Evolutionary conservation across 2,888 invertebrate genomes (phyloP), one percentile per base, ranked within the genome.

Genomic region (Amphipyra berbera): DNA sequence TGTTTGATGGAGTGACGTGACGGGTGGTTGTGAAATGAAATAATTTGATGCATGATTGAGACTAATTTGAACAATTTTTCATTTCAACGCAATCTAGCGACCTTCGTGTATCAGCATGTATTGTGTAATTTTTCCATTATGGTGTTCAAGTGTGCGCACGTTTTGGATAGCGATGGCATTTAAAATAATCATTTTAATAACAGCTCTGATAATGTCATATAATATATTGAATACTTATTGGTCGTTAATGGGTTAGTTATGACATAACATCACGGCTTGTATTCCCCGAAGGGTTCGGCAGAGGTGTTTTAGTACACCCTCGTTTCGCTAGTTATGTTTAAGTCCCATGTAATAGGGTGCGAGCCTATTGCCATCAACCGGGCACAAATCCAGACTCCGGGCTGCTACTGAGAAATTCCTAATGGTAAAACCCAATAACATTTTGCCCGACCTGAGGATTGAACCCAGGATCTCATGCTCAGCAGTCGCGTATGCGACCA

Each of bases 1-100:
- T 73, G 64, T 75, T 67, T 62, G 60, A 54, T 54, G 65, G 68
- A 50, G 50, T 67, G 58, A 68, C 57, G 67, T 75, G 71, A 70
- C 57, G 66, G 61, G 59, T 52, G 57, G 72, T 86, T 86, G 78
- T 76, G 82, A 84, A 87, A 86, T 73, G 60, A 67, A 61, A 77
- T 73, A 73, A 78, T 70, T 78, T 57, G 78, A 81, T 77, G 68
- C 73, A 78, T 82, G 80, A 81, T 84, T 78, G 79, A 77, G 77
- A 80, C 76, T 84, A 82, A 87, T 86, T 84, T 81, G 68, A 77
- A 72, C 76, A 79, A 85, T 84, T 85, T 85, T 85, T 85, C 78
- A 84, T 85, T 79, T 78, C 58, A 61, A 70, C 78, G 82, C 83
- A 85, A 86, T 82, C 72, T 60, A 62, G 37, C 62, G 76, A 77